Base-by-base conservation (phyloP, 2,888 invertebrate genomes). In the Cecidostiba fungosa region DNA sequence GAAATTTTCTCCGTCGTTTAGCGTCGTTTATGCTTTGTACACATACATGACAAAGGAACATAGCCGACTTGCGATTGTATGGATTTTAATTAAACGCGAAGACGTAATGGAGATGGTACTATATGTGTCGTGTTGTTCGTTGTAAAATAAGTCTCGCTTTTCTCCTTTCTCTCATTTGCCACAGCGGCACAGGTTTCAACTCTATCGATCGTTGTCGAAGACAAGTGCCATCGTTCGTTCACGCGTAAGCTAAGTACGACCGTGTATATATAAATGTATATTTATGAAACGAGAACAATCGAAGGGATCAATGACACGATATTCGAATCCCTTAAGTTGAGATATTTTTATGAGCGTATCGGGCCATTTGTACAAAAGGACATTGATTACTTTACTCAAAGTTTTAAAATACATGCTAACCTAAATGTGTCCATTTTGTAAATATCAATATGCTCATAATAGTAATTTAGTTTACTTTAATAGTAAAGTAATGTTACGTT, bases 251-350 rank as follows among this genome's bases (percentile, higher is more conserved):
- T 29, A 73, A 50, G 23, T 74, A 32, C 47, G 12, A 19, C 32
- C 16, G 66, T 62, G 19, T 82, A 47, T 66, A 62, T 66, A 47
- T 47, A 47, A n/a, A 47, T 69, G 32, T 6, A 23, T 54, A 72
- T 77, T 50, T 77, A 39, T 50, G 72, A 62, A 83, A 77, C 43
- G 59, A 59, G 83, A 83, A 83, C 70, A 77, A 77, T 62, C 83
- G 72, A 72, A 83, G 54, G 83, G 72, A 83, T 83, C 83, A 62
- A 62, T 78, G 43, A 78, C 26, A 47, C 12, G 72, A 59, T 36
- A 77, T 43, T 43, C 10, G 59, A 69, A 43, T 59, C 29, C 72
- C 23, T 59, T 19, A 14, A 29, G n/a, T 43, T 19, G 16, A 29
- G 8, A n/a, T 70, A 14, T 29, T 79, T 70, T 32, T 47, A 23